Base-by-base conservation (phyloP, 2,888 invertebrate genomes). In the Scaptomyza caliginosa region DNA sequence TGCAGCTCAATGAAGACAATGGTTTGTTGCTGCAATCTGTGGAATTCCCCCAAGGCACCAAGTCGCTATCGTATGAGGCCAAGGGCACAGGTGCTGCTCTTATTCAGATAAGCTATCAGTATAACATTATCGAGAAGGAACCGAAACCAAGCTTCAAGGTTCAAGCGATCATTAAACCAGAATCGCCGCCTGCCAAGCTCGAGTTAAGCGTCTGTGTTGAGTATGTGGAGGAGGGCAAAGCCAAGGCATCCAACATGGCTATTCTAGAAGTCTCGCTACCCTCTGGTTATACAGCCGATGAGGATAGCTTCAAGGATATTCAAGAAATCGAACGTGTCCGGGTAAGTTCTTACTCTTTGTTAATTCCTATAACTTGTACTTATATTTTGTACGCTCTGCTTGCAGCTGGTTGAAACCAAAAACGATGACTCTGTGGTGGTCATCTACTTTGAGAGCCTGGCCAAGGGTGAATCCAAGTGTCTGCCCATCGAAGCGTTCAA, bases 191-290 rank as follows among this genome's bases (percentile, higher is more conserved):
- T 67, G 93, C 96, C 88, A 94, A 96, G 76, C 92, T 97, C 62
- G 96, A 96, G 88, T 92, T 97, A 28, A 96, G 95, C 8, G 94
- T 97, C 45, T 98, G 97, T 88, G 94, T 95, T 42, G 94, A 95
- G 94, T 96, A 92, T 19, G 73, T 82, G 4, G 91, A 88, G 19
- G 84, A 80, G 7, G 84, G 93, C 30, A 69, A 76, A 13, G 56
- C 76, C 0, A 93, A 94, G 78, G 93, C 94, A 23, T 94, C 95
- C 73, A 98, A 98, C 73, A 95, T 98, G 94, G 96, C 97, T n/a
- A 95, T 98, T 1, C 94, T 98, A 93, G 97, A 97, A 86, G 95
- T 98, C 0, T 94, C 94, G 59, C 92, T 98, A 64, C 97, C 98
- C 0, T 97, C 97, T 0, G 98, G 98, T 21, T 98, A 96, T 90